Evolutionary conservation across 2,113 vertebrate species (phyloP), one percentile per base, ranked within the genome.

Genomic region (Pampusana beccarii): DNA sequence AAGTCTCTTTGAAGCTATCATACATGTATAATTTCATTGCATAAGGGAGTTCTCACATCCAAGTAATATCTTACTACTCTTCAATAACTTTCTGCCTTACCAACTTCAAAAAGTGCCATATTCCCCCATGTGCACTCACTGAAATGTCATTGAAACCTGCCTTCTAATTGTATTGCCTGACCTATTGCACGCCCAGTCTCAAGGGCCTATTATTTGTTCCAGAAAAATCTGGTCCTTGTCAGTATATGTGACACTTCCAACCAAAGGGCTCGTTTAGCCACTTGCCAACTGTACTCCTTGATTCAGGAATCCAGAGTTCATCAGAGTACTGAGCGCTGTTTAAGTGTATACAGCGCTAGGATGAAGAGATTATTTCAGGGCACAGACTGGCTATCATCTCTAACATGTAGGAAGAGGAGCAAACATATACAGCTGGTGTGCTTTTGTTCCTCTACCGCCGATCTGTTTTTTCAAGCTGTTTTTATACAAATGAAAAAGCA

Each of bases 381-480:
- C 80, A 88, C 56, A 60, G 29, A 50, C 75, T 79, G 53, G 71
- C 53, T 92, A 84, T 91, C 74, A 91, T 88, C 71, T 80, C 87
- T 85, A 94, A 74, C 64, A 91, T 5, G 44, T 38, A 90, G 57
- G 77, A 87, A 91, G 54, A 92, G 53, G 67, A 94, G 42, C 90
- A 67, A 72, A 95, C 64, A 95, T 26, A 64, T 53, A 82, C 56
- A 96, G 74, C 40, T 67, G 61, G 57, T 85, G 77, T 81, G 70
- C 86, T 95, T 90, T 56, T 84, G 62, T 64, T 92, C 77, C 67
- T 91, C 62, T 86, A 40, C 72, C 93, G 79, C 80, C 69, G 80
- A 74, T 87, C 83, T 90, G 80, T 95, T 88, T 92, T 97, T 97
- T 95, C 92, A 92, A 95, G 71, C 67, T 88, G 77, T 57, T 97